These are phyloP conservation scores for Xanthorhoe spadicearia DNA, from an alignment of 2,888 invertebrate species.

Conservation along the genomic window DNA sequence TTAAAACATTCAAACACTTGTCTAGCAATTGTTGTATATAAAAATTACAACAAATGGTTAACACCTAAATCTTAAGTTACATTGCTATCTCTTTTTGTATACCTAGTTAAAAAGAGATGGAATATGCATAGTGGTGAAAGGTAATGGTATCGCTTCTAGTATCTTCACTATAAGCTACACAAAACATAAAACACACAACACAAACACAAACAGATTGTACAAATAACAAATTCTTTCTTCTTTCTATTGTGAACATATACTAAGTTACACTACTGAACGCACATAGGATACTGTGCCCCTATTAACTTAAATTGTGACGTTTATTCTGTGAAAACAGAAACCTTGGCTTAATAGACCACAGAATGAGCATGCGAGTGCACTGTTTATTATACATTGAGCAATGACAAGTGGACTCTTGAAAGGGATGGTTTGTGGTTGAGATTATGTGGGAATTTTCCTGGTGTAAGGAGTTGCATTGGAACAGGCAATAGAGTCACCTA, in stretches of 20 bases:
- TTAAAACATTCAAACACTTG: neutral
- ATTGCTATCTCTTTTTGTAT: neutral
- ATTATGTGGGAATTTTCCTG: too few relatives aligned
- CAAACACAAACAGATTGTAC: slow-evolving; percentile 48
- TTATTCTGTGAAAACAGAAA: neutral
- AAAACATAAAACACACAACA: slow-evolving; percentile 40
- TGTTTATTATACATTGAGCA: slow-evolving; percentile 15
- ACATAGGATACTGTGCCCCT: neutral
- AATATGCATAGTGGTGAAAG: neutral
- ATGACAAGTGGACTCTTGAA: too few relatives aligned
- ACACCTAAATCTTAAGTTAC: neutral
- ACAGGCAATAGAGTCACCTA: too few relatives aligned
- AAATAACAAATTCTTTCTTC: slow-evolving; percentile 56
- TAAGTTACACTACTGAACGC: slow-evolving; percentile 38
- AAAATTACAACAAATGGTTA: too few relatives aligned
- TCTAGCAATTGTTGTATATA: neutral
- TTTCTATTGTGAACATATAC: slow-evolving; percentile 56
- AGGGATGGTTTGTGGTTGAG: too few relatives aligned
- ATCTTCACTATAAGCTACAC: slow-evolving; percentile 46
- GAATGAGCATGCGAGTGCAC: slow-evolving; percentile 80
- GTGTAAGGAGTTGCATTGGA: too few relatives aligned
- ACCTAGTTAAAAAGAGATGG: neutral
- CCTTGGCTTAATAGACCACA: slow-evolving; percentile 31
- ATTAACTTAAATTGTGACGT: neutral
- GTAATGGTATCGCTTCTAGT: slow-evolving; percentile 46